Evolutionary conservation across 2,113 vertebrate genomes (phyloP).

Genomic region (Panthera leo): DNA sequence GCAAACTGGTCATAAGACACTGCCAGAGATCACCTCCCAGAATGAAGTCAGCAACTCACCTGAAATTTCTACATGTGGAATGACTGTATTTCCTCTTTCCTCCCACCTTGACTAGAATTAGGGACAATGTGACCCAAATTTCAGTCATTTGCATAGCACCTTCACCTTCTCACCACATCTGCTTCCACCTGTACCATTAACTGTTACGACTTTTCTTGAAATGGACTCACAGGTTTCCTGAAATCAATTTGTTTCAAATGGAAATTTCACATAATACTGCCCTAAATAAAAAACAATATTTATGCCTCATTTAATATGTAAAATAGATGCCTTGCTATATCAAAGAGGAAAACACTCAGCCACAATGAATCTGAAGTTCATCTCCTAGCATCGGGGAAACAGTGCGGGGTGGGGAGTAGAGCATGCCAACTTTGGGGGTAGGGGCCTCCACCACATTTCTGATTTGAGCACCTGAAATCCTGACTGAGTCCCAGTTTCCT

Average conservation of each 20-base stretch:
- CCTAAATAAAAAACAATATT: background rate
- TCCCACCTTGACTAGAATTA: rapidly evolving
- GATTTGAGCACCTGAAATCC: too few species aligned
- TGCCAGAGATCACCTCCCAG: background rate
- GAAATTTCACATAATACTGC: background rate
- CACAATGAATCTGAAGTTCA: rapidly evolving
- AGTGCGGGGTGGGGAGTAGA: rapidly evolving
- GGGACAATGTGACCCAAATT: rapidly evolving
- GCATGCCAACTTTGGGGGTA: rapidly evolving
- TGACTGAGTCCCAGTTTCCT: background rate
- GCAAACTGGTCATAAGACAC: rapidly evolving
- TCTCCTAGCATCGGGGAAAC: rapidly evolving
- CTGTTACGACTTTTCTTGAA: background rate
- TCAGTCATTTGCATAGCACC: rapidly evolving
- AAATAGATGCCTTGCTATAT: rapidly evolving
- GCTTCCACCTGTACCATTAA: background rate
- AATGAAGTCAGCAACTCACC: background rate
- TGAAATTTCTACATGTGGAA: background rate
- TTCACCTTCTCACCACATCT: background rate
- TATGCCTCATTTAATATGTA: background rate
- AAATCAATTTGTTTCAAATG: background rate
- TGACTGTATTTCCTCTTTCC: background rate
- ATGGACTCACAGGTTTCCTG: background rate
- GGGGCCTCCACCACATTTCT: rapidly evolving
- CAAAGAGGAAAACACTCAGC: rapidly evolving